Percentiles rank a stretch among this genome's conserved stretches.
Conservation (phyloP, 2,888 invertebrate genomes). For the Pyrocoelia pectoralis region DNA sequence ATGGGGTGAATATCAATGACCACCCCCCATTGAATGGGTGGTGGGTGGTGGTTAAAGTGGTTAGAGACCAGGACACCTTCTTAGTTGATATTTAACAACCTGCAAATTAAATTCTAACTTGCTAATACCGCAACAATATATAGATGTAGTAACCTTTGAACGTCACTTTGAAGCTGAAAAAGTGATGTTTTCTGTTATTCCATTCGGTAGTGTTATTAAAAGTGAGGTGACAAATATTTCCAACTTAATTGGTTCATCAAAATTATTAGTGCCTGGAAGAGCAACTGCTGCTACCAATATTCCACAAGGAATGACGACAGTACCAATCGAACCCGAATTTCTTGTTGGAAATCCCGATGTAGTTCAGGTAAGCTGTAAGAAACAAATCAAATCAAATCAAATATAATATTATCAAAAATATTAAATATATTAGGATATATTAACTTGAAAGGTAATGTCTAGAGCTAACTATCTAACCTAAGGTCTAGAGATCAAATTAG, state of each 20-base stretch:
- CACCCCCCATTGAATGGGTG: conserved; percentile 51
- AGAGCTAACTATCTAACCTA: too few relatives aligned
- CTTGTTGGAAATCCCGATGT: conserved; percentile 54
- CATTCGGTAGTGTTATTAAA: conserved; percentile 40
- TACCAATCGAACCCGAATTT: conserved; percentile 48
- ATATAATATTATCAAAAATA: too few relatives aligned
- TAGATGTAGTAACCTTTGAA: too few relatives aligned
- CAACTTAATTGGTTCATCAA: conserved; percentile 50
- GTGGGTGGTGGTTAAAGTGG: conserved; percentile 50
- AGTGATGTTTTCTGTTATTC: conserved; percentile 49
- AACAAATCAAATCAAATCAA: too few relatives aligned
- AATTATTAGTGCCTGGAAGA: conserved; percentile 54
- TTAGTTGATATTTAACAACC: conserved; percentile 49
- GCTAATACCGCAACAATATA: too few relatives aligned
- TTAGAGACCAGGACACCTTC: conserved; percentile 49
- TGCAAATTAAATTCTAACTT: conserved; percentile 34
- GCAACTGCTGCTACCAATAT: conserved; percentile 53
- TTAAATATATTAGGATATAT: too few relatives aligned
- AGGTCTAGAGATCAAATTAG: too few relatives aligned
- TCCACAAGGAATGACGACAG: conserved; percentile 53
- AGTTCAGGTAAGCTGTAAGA: conserved; percentile 55
- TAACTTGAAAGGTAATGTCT: too few relatives aligned
- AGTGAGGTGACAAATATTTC: conserved; percentile 32
- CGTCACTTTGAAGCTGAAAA: neutral
- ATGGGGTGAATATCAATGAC: conserved; percentile 47